Base-by-base conservation (phyloP, 2,113 vertebrate species). In the Patagioenas fasciata region DNA sequence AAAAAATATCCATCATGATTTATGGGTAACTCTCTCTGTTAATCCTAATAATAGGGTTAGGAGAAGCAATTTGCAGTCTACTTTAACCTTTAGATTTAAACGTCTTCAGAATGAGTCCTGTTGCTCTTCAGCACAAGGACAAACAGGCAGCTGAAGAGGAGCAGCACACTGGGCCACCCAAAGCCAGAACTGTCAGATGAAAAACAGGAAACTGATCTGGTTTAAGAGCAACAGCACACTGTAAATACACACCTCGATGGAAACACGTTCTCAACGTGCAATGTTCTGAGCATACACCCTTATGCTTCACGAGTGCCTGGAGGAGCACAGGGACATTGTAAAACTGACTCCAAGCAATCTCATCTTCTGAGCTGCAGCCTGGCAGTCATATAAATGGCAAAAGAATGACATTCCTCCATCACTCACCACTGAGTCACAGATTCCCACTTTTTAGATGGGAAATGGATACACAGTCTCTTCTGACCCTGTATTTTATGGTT, bases 241-340 rank as follows among this genome's bases (percentile, higher is more conserved):
- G 83, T 89, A 78, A 96, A 64, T 84, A 94, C 44, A 28, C 70
- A 81, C 89, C 86, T 72, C 4, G 15, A 31, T 93, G 89, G 53
- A 81, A 93, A 86, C 85, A 92, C 61, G 48, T 90, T 95, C 53
- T 92, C 83, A 48, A 4, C 47, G 69, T 94, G 65, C 80, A 89
- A 75, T 86, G 85, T 50, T 88, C 80, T 92, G 42, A 92, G 90
- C 73, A 93, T 88, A 93, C 93, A 96, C 85, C 85, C 91, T 71
- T 78, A 88, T 93, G 92, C 82, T 93, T 93, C 95, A 95, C 75
- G 71, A 93, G 69, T 29, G 88, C 96, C 92, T 92, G 38, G n/a
- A 96, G 93, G 82, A 93, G 65, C 61, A 79, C 75, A 86, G 65
- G 11, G 1, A 78, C 47, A 4, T 36, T 86, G 48, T 93, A 95